These are phyloP conservation scores for Gymnarchus niloticus DNA, from an alignment of 2,113 vertebrate genomes.

Conservation along the genomic window DNA sequence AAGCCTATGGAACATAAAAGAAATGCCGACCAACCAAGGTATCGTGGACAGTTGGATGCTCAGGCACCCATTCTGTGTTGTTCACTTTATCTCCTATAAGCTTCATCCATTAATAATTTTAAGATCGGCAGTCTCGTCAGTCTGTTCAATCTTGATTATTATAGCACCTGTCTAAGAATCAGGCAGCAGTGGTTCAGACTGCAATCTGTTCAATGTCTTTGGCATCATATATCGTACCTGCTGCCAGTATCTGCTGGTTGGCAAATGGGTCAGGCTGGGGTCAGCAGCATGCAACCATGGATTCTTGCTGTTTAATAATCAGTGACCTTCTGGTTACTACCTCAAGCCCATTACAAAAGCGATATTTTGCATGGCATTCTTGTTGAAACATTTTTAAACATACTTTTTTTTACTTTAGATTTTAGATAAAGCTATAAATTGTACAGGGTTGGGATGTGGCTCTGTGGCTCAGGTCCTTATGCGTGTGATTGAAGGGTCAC, in stretches of 20 bases:
- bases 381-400: not conserved
- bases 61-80: not conserved
- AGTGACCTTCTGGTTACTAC: not conserved
- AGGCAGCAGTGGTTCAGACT: not conserved
- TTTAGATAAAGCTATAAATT: not conserved
- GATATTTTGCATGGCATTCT: not conserved
- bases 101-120: too few species aligned
- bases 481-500: too few species aligned
- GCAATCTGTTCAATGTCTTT: not conserved
- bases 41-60: not conserved
- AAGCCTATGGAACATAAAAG: not conserved
- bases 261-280: not conserved
- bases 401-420: not conserved
- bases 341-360: not conserved
- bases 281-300: not conserved
- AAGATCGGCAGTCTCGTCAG: not conserved
- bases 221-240: not conserved
- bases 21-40: not conserved
- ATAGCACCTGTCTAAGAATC: not conserved
- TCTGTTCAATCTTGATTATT: not conserved
- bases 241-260: not conserved
- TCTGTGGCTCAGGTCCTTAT: too few species aligned
- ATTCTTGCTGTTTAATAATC: not conserved
- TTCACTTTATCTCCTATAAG: not conserved
- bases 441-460: not conserved